These are phyloP conservation scores for Aphrophora alni DNA, from an alignment of 2,888 invertebrate genomes.

Conservation along the genomic window DNA sequence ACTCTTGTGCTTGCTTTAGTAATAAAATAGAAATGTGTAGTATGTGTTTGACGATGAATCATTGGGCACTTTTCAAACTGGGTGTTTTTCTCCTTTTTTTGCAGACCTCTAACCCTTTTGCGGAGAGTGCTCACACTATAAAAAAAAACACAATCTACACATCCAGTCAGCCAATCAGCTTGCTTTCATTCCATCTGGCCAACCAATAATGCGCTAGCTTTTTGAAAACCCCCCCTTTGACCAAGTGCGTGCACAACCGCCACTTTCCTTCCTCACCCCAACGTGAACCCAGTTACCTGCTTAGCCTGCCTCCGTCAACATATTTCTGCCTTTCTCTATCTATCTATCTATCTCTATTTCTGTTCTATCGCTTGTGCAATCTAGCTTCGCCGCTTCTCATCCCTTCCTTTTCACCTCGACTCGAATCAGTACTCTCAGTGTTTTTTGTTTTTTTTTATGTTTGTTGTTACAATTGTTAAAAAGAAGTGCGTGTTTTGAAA, in stretches of 20 bases:
- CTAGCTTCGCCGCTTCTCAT: constrained; percentile 32
- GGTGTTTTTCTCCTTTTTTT: constrained; percentile 47
- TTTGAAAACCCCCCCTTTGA: not conserved
- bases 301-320: constrained; percentile 16
- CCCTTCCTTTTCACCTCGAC: constrained; percentile 24
- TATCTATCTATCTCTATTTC: constrained; percentile 37
- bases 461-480: not conserved
- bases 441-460: constrained; percentile 49
- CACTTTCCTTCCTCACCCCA: not conserved
- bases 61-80: constrained; percentile 40
- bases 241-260: constrained; percentile 9
- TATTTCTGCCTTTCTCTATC: constrained; percentile 36
- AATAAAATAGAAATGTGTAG: not conserved
- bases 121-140: constrained; percentile 31
- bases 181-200: constrained; percentile 19
- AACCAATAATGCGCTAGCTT: constrained; percentile 19
- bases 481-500: not conserved
- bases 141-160: constrained; percentile 4
- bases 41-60: not conserved
- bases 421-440: constrained; percentile 24
- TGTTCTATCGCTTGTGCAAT: constrained; percentile 31
- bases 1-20: not conserved
- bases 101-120: constrained; percentile 50
- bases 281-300: constrained; percentile 7
- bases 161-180: constrained; percentile 22